Evolutionary conservation across 23 tunicate species (phyloP).

Genomic region (Botrylloides violaceus): DNA sequence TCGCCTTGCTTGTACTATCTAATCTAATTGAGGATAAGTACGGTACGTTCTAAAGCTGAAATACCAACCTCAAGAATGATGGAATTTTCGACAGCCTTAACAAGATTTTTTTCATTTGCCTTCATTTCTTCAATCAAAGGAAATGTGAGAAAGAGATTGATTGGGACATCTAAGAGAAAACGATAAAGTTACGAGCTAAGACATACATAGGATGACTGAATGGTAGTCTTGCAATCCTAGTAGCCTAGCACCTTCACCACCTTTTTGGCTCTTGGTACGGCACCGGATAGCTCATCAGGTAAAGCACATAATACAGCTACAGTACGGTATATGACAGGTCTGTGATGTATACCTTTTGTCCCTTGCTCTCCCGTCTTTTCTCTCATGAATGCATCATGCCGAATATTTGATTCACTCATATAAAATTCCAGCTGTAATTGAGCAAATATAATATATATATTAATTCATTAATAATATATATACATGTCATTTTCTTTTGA

Average conservation of each 20-base stretch:
- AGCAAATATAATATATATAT: not conserved
- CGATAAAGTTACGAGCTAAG: not conserved
- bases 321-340: not conserved
- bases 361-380: constrained; percentile 27
- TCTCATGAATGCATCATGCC: constrained; percentile 17
- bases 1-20: too few species aligned
- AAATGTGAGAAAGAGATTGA: constrained; percentile 11
- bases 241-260: too few species aligned
- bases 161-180: constrained; percentile 17
- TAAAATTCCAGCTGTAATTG: constrained; percentile 31
- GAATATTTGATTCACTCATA: constrained; percentile 31
- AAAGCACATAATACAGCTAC: too few species aligned
- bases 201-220: too few species aligned
- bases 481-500: not conserved
- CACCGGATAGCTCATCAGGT: too few species aligned
- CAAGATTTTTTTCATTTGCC: constrained; percentile 1
- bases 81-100: constrained; percentile 13
- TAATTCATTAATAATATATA: not conserved
- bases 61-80: constrained; percentile 14
- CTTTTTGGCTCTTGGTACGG: too few species aligned
- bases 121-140: constrained; percentile 20
- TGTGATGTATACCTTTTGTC: constrained; percentile 8
- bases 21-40: too few species aligned
- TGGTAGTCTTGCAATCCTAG: too few species aligned
- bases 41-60: too few species aligned